Evolutionary conservation across 2,113 vertebrate genomes (phyloP).

Genomic region (Pituophis catenifer): DNA sequence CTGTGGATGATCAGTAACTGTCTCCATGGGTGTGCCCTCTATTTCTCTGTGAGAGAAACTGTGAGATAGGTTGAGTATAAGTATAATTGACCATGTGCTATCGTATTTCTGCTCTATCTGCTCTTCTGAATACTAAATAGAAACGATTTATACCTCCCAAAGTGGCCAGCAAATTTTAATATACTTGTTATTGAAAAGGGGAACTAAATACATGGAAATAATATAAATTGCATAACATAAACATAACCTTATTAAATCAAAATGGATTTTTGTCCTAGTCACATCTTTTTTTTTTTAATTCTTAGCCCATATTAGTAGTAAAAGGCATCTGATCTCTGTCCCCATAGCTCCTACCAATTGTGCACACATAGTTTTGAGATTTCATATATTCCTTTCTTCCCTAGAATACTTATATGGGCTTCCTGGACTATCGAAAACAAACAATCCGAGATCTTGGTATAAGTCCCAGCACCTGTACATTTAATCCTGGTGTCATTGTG

Average conservation of each 20-base stretch:
- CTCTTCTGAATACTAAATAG: not conserved
- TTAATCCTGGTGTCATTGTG: conserved; percentile 95
- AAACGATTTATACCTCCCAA: not conserved
- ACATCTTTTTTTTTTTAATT: not conserved
- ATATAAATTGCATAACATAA: not conserved
- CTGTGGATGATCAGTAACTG: not conserved
- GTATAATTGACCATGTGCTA: not conserved
- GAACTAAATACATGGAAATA: not conserved
- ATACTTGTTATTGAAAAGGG: not conserved
- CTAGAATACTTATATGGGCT: conserved; percentile 96
- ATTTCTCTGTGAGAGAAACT: not conserved
- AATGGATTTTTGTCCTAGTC: not conserved
- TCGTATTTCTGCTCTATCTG: not conserved
- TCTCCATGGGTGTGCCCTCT: not conserved
- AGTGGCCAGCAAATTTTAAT: not conserved
- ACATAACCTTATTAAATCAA: not conserved
- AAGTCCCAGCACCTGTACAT: conserved; percentile 90
- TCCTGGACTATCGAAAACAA: conserved; percentile 91
- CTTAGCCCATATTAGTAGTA: not conserved
- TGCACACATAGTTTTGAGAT: not conserved
- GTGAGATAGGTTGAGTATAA: not conserved
- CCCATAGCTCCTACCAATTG: not conserved
- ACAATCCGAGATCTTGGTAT: conserved; percentile 86
- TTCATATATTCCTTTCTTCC: conserved; percentile 4
- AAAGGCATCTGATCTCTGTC: not conserved